A percentile compares a stretch with the other conserved stretches of the same genome.
Evolutionary conservation across 2,113 vertebrate genomes (phyloP).

Genomic region (Myotis lucifugus): DNA sequence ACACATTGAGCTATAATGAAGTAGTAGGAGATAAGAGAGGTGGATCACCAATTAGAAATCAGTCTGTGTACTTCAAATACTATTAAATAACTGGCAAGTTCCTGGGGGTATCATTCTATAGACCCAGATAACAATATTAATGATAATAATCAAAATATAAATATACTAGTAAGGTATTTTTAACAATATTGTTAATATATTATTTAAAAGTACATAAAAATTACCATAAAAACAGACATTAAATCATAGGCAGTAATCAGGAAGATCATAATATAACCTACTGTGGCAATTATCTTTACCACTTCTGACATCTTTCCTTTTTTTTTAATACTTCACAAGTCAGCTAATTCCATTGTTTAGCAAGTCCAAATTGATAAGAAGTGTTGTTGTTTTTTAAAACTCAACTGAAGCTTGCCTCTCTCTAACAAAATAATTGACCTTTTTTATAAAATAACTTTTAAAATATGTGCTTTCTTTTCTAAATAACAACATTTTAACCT

Average conservation of each 20-base stretch:
- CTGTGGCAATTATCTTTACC: background rate
- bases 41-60: conserved; percentile 35
- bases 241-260: background rate
- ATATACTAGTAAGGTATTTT: background rate
- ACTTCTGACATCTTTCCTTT: background rate
- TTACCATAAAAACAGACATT: background rate
- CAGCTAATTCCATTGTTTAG: background rate
- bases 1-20: conserved; percentile 35
- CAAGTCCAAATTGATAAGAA: background rate
- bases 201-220: background rate
- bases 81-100: background rate
- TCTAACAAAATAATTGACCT: background rate
- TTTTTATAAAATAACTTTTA: background rate
- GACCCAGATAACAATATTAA: background rate
- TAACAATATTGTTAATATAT: background rate
- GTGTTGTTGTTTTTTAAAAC: background rate
- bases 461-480: background rate
- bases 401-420: background rate
- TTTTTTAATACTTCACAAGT: background rate
- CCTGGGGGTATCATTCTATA: background rate
- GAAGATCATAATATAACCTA: background rate
- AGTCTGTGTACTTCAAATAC: background rate
- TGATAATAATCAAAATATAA: background rate
- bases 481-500: background rate
- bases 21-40: conserved; percentile 45